phyloP scores from a whole-genome alignment of 2,888 invertebrate genomes.

The Lithosia quadra region DNA sequence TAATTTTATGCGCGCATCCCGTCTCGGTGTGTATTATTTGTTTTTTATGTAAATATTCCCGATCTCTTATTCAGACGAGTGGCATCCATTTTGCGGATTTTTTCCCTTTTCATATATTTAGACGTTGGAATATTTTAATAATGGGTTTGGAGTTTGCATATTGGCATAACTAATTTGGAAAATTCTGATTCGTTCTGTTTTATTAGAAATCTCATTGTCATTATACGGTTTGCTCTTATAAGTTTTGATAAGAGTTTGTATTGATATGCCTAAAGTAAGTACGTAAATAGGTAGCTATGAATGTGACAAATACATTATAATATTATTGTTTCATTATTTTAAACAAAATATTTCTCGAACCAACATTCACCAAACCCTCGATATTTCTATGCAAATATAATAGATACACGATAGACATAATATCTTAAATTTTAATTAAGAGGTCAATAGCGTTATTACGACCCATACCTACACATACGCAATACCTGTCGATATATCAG shows the following conservation, averaged over 20 bases:
- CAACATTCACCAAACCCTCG: constrained; percentile 18
- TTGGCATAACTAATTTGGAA: constrained; percentile 51
- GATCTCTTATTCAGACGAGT: constrained; percentile 80
- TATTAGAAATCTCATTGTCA: constrained; percentile 14
- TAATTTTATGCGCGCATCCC: constrained; percentile 86
- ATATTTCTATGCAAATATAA: constrained; percentile 34
- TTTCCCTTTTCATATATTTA: constrained; percentile 75
- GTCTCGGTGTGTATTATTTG: constrained; percentile 83
- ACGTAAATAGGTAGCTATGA: not conserved
- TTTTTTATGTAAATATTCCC: constrained; percentile 85
- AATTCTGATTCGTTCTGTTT: constrained; percentile 40
- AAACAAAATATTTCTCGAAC: constrained; percentile 15
- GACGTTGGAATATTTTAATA: constrained; percentile 72
- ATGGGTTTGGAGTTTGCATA: constrained; percentile 68
- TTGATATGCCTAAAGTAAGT: not conserved
- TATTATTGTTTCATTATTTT: constrained; percentile 1
- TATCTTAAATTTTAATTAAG: constrained; percentile 55
- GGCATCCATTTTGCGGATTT: constrained; percentile 75
- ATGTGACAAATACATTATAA: not conserved
- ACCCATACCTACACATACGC: constrained; percentile 45
- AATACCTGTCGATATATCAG: constrained; percentile 75
- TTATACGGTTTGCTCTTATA: not conserved
- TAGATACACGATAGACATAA: constrained; percentile 36
- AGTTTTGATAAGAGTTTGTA: not conserved
- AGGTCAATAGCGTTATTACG: constrained; percentile 60